Conservation (phyloP, 1,140 invertebrate genomes). For the Wasmannia auropunctata region DNA sequence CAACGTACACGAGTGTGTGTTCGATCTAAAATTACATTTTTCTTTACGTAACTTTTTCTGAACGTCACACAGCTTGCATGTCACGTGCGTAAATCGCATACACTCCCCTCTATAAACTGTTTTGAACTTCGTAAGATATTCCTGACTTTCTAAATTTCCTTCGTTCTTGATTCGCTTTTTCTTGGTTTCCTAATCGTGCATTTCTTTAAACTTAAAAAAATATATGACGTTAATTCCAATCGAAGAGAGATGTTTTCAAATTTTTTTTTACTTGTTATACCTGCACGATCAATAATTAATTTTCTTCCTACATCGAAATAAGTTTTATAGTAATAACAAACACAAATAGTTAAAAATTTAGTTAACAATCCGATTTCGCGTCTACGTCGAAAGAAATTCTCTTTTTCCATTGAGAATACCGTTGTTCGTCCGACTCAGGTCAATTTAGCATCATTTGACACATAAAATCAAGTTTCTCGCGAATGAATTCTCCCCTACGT, state of each 20-base stretch:
- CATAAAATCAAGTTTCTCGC: conserved; percentile 44
- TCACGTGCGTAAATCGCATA: background rate
- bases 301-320: background rate
- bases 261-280: background rate
- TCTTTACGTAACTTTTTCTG: background rate
- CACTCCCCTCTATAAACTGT: background rate
- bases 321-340: background rate
- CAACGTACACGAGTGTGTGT: background rate
- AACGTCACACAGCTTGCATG: too few relatives aligned
- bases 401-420: background rate
- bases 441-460: conserved; percentile 41
- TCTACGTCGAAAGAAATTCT: background rate
- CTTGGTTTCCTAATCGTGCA: background rate
- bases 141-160: background rate
- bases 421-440: conserved; percentile 1
- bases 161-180: background rate
- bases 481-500: conserved; percentile 15
- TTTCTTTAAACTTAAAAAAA: background rate
- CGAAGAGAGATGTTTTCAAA: background rate
- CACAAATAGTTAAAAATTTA: background rate
- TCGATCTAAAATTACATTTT: conserved; percentile 45
- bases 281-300: background rate
- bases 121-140: conserved; percentile 9
- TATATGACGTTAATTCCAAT: background rate
- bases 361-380: background rate